Evolutionary conservation across 2,888 invertebrate species (phyloP), one percentile per base, ranked within the genome.

Genomic region (Operophtera brumata): DNA sequence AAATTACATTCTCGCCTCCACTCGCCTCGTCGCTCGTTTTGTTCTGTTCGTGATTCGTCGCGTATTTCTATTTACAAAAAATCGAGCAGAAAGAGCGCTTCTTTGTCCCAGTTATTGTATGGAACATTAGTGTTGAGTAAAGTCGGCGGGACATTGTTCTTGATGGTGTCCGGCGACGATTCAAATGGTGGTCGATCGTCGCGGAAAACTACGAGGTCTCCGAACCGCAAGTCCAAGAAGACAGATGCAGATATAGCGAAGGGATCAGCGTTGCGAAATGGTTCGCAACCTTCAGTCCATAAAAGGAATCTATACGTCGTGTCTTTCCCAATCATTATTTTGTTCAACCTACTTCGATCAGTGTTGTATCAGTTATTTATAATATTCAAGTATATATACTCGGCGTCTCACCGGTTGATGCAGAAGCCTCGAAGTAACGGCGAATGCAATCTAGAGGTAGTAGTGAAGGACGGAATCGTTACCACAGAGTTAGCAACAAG

Each of bases 281-380:
- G 86, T 60, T 83, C 92, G 78, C 93, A 93, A 78, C 92, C 93
- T 75, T 95, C 96, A 54, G 95, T 96, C 75, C 96, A 96, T 87
- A 96, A 96, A 86, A 93, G 95, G 84, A 96, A 96, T 86, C 92
- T 96, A 73, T 96, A 96, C 85, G 93, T 96, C 80, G 96, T 96
- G 87, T 96, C 96, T 70, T 95, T 96, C 86, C 96, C 96, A 57
- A 93, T 96, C 69, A 95, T 96, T 80, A 93, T 96, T 86, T 91
- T 96, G 69, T 96, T 96, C 86, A 96, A 96, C 83, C 92, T 96
- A 75, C 86, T 96, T 71, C 93, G 96, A 75, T 94, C 95, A 62
- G 90, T 96, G 77, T 92, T 96, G 71, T 96, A 96, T 89, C 95
- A 96, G 87, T 91, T 96, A 84, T 96, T 96, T 89, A 92, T 96